Evolutionary conservation across 2,797 vertebrate species (phyloP).

Genomic region (Okamejei kenojei): DNA sequence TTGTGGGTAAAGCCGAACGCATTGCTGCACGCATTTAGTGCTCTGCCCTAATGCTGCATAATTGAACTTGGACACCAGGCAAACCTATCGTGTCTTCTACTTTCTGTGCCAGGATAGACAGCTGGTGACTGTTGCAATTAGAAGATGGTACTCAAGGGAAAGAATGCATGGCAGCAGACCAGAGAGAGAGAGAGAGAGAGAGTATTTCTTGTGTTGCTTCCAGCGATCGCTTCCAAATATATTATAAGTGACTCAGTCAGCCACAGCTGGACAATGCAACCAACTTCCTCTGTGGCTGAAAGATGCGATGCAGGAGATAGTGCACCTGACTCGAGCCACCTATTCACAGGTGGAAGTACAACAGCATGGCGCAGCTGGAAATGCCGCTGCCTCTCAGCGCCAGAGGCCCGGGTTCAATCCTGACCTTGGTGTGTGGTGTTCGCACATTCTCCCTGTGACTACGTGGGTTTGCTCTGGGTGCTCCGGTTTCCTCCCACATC

Average conservation of each 20-base stretch:
- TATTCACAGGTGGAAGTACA: slow-evolving; percentile 17
- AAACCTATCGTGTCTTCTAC: slow-evolving; percentile 26
- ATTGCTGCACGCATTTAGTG: slow-evolving; percentile 10
- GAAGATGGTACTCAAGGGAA: slow-evolving; percentile 36
- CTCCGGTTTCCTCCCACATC: too few species aligned
- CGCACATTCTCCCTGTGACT: too few species aligned
- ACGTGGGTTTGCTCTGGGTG: too few species aligned
- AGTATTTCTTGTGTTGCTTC: slow-evolving; percentile 12
- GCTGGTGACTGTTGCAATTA: slow-evolving; percentile 38
- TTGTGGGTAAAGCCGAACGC: not conserved
- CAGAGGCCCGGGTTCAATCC: too few species aligned
- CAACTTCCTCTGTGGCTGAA: slow-evolving; percentile 11
- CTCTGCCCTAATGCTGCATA: slow-evolving; percentile 20
- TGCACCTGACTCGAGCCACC: not conserved
- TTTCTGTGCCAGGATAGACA: slow-evolving; percentile 33
- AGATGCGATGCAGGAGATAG: not conserved
- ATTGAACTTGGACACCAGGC: slow-evolving; percentile 34
- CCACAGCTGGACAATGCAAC: slow-evolving; percentile 6
- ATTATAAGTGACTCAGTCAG: slow-evolving; percentile 19
- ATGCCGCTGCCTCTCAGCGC: too few species aligned
- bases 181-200: not conserved
- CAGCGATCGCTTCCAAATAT: slow-evolving; percentile 24
- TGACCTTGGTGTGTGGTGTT: too few species aligned
- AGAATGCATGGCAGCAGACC: slow-evolving; percentile 32
- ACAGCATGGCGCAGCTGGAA: too few species aligned